Evolutionary conservation across 2,113 vertebrate species (phyloP).

Genomic region (Saguinus midas): DNA sequence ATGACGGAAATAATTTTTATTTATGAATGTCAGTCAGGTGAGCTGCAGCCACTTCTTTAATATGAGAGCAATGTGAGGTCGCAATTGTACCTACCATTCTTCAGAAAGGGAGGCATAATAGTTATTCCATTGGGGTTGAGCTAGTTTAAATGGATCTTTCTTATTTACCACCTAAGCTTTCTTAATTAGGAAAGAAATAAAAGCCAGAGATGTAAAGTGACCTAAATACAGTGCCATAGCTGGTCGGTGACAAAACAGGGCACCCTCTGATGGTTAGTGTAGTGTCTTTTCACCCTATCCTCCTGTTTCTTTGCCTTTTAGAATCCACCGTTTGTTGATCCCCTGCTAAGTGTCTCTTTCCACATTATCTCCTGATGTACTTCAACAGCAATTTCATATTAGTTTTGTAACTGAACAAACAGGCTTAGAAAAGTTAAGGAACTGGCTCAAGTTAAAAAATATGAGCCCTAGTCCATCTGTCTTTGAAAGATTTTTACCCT

Average conservation of each 20-base stretch:
- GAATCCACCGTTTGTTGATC: neutral
- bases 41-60: neutral
- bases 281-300: neutral
- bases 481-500: neutral
- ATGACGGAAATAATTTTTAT: neutral
- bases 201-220: neutral
- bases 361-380: neutral
- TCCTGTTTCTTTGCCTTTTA: neutral
- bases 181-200: neutral
- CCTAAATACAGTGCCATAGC: neutral
- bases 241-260: neutral
- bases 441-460: neutral
- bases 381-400: neutral
- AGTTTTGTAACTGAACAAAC: neutral
- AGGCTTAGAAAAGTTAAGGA: neutral
- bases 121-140: neutral
- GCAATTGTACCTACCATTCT: neutral
- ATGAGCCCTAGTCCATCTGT: neutral
- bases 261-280: fast-evolving
- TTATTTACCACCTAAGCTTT: neutral
- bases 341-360: neutral
- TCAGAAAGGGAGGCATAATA: neutral
- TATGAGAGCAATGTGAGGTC: neutral
- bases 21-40: neutral
- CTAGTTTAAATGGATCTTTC: neutral